Conservation (phyloP, 2,888 invertebrate genomes). For the Chymomyza fuscimana region DNA sequence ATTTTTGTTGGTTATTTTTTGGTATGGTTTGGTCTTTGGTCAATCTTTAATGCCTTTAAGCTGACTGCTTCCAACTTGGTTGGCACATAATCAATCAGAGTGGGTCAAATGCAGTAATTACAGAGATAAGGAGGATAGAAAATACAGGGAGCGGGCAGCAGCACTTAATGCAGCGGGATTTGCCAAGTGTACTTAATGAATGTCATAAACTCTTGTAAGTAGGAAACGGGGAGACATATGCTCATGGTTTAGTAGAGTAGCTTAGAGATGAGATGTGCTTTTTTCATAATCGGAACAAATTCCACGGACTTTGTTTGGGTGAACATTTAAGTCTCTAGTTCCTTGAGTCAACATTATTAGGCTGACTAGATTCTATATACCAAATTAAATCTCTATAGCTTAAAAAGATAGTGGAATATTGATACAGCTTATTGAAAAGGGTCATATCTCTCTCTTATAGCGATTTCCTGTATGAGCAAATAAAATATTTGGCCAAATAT, state of each 20-base stretch:
- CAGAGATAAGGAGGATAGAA: constrained; percentile 18
- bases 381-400: too few relatives aligned
- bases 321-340: too few relatives aligned
- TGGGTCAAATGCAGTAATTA: constrained; percentile 5
- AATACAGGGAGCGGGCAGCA: constrained; percentile 38
- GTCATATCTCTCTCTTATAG: too few relatives aligned
- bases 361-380: too few relatives aligned
- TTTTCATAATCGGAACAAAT: not conserved
- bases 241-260: too few relatives aligned
- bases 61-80: constrained; percentile 29
- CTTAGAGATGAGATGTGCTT: not conserved
- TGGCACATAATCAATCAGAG: constrained; percentile 63
- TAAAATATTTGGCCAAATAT: too few relatives aligned
- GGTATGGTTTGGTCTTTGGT: not conserved
- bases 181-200: constrained; percentile 57
- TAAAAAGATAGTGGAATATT: too few relatives aligned
- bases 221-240: not conserved
- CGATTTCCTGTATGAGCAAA: too few relatives aligned
- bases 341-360: too few relatives aligned
- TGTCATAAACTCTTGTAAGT: constrained; percentile 58
- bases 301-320: not conserved
- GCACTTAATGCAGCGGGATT: constrained; percentile 32
- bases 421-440: too few relatives aligned
- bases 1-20: constrained; percentile 27
- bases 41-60: constrained; percentile 36